These are phyloP conservation scores for Lysandra coridon DNA, from an alignment of 2,888 invertebrate species.

Conservation along the genomic window DNA sequence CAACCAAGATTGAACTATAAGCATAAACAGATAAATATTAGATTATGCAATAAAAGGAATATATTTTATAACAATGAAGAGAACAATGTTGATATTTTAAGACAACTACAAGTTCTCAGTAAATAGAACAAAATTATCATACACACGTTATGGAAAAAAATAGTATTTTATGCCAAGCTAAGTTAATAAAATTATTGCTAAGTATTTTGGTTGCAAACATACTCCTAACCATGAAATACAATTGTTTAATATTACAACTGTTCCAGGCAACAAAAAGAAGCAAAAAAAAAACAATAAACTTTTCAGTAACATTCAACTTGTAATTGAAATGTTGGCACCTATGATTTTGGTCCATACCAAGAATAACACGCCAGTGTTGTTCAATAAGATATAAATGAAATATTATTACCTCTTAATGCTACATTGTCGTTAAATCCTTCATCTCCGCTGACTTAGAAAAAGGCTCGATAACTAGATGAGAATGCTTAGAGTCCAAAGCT, in stretches of 20 bases:
- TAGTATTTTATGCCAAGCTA: no score
- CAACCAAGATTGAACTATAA: constrained; percentile 18
- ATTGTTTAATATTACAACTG: neutral
- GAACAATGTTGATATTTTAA: neutral
- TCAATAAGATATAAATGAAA: neutral
- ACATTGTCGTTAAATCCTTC: neutral
- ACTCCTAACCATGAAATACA: no score
- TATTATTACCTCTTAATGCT: neutral
- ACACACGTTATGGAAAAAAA: neutral
- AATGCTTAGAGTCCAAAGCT: neutral
- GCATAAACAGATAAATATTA: constrained; percentile 10
- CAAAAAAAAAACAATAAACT: neutral
- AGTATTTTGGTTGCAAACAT: neutral
- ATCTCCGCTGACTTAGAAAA: neutral
- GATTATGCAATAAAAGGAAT: neutral
- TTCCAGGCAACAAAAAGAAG: neutral
- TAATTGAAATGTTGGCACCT: no score
- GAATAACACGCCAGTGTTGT: no score
- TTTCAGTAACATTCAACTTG: no score
- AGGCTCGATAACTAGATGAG: neutral
- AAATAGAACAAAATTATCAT: no score
- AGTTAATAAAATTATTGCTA: no score
- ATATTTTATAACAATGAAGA: neutral
- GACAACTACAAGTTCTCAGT: no score
- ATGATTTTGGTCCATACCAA: no score